Conservation (phyloP, 1,140 invertebrate species). For the Dinoponera quadriceps region DNA sequence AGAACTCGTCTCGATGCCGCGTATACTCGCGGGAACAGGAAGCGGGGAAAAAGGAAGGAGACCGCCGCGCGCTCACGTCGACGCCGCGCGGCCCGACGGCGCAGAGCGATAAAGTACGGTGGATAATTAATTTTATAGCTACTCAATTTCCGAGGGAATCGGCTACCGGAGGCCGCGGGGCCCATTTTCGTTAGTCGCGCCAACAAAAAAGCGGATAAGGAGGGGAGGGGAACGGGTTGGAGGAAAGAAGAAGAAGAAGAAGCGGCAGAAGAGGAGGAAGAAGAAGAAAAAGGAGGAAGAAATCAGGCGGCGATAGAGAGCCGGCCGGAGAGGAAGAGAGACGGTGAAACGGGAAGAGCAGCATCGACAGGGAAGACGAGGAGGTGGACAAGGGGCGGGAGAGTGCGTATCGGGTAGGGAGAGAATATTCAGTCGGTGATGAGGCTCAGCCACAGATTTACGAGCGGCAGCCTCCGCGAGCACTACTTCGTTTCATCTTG, state of each 20-base stretch:
- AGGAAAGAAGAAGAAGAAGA: background rate
- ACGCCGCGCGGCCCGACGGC: constrained; percentile 50
- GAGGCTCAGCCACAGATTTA: constrained; percentile 83
- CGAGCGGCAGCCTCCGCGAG: constrained; percentile 79
- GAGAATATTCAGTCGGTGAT: constrained; percentile 81
- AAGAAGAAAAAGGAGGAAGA: background rate
- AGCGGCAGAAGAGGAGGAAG: background rate
- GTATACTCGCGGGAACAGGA: constrained; percentile 26
- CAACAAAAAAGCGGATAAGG: constrained; percentile 73
- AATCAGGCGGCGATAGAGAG: background rate
- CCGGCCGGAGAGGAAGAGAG: background rate
- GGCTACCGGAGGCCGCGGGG: constrained; percentile 81
- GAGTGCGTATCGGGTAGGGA: constrained; percentile 41
- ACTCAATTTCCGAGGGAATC: constrained; percentile 85
- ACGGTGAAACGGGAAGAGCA: constrained; percentile 13
- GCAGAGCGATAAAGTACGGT: constrained; percentile 82
- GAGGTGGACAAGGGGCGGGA: constrained; percentile 17
- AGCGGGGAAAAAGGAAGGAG: constrained; percentile 35
- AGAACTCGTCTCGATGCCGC: constrained; percentile 18
- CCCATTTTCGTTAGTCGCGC: constrained; percentile 81
- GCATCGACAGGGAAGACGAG: constrained; percentile 29
- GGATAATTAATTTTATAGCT: constrained; percentile 86
- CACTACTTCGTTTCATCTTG: constrained; percentile 74
- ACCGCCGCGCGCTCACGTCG: constrained; percentile 27
- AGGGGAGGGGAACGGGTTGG: background rate